Conservation (phyloP, 1,140 invertebrate genomes). For the Tachypleus tridentatus region DNA sequence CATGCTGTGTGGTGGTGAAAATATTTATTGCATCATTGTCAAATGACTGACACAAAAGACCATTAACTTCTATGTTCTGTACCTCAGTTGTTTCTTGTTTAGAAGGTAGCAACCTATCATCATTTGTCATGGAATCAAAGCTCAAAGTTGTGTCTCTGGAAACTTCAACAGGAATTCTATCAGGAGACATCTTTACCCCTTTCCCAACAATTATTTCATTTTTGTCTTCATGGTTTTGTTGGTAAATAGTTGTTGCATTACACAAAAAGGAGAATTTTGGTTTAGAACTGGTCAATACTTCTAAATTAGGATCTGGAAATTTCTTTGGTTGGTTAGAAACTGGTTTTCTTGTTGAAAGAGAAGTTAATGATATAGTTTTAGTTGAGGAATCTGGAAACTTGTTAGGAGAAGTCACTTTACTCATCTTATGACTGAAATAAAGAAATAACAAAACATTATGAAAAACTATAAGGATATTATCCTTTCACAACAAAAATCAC, state of each 20-base stretch:
- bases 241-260: neutral
- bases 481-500: too few species aligned
- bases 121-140: conserved; percentile 49
- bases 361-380: conserved; percentile 47
- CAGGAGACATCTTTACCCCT: conserved; percentile 47
- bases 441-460: conserved; percentile 10
- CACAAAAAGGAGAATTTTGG: neutral
- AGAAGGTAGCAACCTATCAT: conserved; percentile 35
- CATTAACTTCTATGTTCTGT: too few species aligned
- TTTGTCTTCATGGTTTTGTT: neutral
- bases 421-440: conserved; percentile 63
- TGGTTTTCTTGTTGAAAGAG: neutral
- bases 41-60: too few species aligned
- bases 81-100: too few species aligned
- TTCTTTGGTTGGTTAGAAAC: neutral
- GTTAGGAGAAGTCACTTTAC: conserved; percentile 79
- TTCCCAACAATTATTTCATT: neutral
- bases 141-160: conserved; percentile 59
- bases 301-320: neutral
- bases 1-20: too few species aligned
- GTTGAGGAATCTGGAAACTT: conserved; percentile 89
- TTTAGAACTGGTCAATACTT: neutral
- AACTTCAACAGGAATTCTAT: conserved; percentile 67
- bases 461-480: neutral
- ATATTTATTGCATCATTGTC: too few species aligned